These are phyloP conservation scores for Acridotheres tristis DNA, from an alignment of 2,797 vertebrate genomes.

Conservation along the genomic window DNA sequence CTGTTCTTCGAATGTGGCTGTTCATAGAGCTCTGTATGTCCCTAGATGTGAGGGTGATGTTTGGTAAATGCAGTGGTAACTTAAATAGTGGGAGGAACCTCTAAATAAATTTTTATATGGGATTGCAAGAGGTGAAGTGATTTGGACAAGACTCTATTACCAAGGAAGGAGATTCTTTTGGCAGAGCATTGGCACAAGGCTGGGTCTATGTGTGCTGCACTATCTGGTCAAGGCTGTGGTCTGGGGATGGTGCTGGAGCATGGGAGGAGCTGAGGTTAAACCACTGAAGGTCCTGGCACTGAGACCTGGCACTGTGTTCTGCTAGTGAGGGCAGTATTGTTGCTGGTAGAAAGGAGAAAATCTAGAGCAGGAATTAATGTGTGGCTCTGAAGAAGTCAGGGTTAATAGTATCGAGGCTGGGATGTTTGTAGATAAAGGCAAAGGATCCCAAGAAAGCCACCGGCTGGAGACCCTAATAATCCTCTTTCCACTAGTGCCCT, in stretches of 20 bases:
- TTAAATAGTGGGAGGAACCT: neutral
- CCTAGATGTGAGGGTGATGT: neutral
- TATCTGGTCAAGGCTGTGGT: accelerated
- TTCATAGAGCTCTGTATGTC: neutral
- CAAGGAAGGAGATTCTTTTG: neutral
- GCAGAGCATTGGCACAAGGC: neutral
- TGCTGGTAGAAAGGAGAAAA: neutral
- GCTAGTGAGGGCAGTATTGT: neutral
- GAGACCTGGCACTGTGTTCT: neutral
- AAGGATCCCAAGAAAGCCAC: neutral
- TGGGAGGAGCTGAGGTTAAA: neutral
- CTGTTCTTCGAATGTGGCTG: neutral
- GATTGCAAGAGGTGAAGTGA: neutral
- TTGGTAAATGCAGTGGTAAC: neutral
- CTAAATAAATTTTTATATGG: neutral
- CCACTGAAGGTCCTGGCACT: neutral
- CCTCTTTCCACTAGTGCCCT: neutral
- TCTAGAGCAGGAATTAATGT: neutral
- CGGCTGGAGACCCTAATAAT: neutral
- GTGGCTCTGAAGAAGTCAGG: neutral
- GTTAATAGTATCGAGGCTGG: neutral
- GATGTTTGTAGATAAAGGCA: neutral
- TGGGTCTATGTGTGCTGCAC: neutral
- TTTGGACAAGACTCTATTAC: neutral
- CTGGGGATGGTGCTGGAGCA: neutral